Evolutionary conservation across 2,888 invertebrate genomes (phyloP).

Genomic region (Lucinisca nassula): DNA sequence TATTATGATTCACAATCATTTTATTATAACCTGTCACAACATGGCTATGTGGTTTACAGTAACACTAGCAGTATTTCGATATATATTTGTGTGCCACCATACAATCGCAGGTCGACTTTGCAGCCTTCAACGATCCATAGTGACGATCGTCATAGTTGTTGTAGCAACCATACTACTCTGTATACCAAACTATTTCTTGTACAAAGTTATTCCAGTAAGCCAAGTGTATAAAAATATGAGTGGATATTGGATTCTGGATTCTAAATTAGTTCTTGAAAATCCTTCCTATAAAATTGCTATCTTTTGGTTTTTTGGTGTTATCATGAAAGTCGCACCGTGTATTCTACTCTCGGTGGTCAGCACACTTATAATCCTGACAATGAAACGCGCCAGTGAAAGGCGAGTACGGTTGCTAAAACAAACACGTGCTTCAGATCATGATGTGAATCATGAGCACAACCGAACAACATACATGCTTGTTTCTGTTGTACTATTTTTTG

Average conservation of each 20-base stretch:
- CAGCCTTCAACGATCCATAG: constrained; percentile 83
- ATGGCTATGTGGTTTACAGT: constrained; percentile 98
- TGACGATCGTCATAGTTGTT: constrained; percentile 83
- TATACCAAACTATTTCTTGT: constrained; percentile 86
- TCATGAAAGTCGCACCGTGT: constrained; percentile 97
- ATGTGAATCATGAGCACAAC: constrained; percentile 88
- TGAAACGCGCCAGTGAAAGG: constrained; percentile 84
- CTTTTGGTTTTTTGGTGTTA: constrained; percentile 97
- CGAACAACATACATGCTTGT: constrained; percentile 96
- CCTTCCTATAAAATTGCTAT: constrained; percentile 90
- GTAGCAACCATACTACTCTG: constrained; percentile 83
- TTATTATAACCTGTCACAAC: constrained; percentile 91
- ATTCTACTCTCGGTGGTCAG: constrained; percentile 93
- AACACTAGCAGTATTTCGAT: constrained; percentile 97
- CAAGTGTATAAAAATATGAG: constrained; percentile 20
- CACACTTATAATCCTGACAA: constrained; percentile 86
- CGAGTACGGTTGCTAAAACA: constrained; percentile 83
- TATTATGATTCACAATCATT: constrained; percentile 84
- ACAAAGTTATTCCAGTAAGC: constrained; percentile 71
- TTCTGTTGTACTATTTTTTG: constrained; percentile 94
- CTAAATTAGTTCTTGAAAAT: constrained; percentile 75
- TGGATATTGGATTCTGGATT: constrained; percentile 82
- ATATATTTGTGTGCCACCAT: constrained; percentile 89
- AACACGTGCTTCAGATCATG: constrained; percentile 84
- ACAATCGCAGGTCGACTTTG: constrained; percentile 84